A percentile compares a stretch with the other conserved stretches of the same genome.
Evolutionary conservation across 1,140 invertebrate species (phyloP).

Genomic region (Tetramorium simillimum): DNA sequence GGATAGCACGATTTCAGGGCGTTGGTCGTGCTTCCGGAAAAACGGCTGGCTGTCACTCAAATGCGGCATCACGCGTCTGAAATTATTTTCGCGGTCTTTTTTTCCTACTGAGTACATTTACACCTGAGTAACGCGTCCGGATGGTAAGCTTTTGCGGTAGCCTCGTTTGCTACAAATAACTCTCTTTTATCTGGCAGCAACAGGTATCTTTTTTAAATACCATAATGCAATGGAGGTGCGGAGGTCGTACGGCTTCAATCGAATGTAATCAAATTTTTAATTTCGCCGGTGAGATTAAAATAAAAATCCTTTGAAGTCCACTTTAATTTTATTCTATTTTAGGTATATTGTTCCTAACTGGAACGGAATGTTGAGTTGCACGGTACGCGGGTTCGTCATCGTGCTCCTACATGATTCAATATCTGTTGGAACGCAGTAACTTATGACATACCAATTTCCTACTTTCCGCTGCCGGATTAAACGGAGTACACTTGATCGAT

Average conservation of each 20-base stretch:
- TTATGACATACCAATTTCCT: conserved; percentile 27
- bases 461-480: conserved; percentile 1
- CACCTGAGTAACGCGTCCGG: background rate
- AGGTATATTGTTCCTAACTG: background rate
- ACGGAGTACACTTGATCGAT: conserved; percentile 36
- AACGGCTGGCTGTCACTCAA: background rate
- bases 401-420: conserved; percentile 1
- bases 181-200: background rate
- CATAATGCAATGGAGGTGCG: too few species aligned
- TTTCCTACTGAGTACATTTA: background rate
- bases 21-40: background rate
- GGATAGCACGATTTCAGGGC: background rate
- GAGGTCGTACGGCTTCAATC: background rate
- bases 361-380: background rate
- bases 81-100: conserved; percentile 7
- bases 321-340: background rate
- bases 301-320: background rate
- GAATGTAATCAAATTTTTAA: background rate
- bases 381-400: background rate
- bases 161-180: background rate
- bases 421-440: background rate
- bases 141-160: background rate
- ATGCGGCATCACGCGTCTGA: background rate
- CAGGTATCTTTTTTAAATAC: background rate
- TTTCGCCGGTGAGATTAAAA: background rate